These are phyloP conservation scores for Hypsopygia costalis DNA, from an alignment of 2,888 invertebrate genomes.

Conservation along the genomic window DNA sequence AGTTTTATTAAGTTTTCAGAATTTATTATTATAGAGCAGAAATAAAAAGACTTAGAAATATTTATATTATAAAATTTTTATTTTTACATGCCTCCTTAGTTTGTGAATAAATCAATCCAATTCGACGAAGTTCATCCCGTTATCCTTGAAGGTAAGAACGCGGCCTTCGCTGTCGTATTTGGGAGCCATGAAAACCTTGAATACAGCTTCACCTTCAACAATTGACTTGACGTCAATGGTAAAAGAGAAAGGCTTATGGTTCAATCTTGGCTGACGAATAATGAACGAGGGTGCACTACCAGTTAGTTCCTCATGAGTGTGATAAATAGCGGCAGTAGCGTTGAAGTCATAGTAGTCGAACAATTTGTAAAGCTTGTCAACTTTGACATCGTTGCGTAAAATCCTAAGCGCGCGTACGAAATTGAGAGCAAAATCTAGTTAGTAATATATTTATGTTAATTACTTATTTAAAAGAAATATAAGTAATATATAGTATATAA, in stretches of 20 bases:
- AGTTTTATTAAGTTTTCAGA: too few relatives aligned
- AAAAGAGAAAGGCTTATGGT: slow-evolving; percentile 84
- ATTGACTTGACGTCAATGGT: slow-evolving; percentile 81
- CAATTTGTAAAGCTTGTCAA: slow-evolving; percentile 83
- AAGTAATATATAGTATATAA: too few relatives aligned
- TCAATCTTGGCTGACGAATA: slow-evolving; percentile 85
- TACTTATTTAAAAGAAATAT: too few relatives aligned
- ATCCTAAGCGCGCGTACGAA: too few relatives aligned
- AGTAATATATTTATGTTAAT: too few relatives aligned
- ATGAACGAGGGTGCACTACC: slow-evolving; percentile 60
- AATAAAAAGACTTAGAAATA: too few relatives aligned
- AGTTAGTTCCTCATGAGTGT: slow-evolving; percentile 43
- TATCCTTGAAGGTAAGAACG: slow-evolving; percentile 71
- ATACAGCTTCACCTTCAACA: slow-evolving; percentile 74
- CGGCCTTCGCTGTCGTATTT: slow-evolving; percentile 82
- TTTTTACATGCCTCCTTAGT: slow-evolving; percentile 35
- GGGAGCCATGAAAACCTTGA: slow-evolving; percentile 85
- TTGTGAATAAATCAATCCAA: slow-evolving; percentile 81
- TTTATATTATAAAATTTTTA: slow-evolving; percentile 1
- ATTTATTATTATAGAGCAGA: too few relatives aligned
- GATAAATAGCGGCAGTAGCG: slow-evolving; percentile 75
- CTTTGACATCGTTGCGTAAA: too few relatives aligned
- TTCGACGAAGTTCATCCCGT: slow-evolving; percentile 81
- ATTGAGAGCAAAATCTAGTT: too few relatives aligned
- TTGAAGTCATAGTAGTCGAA: slow-evolving; percentile 84